These are phyloP conservation scores for Gymnocypris eckloni DNA, from an alignment of 2,797 vertebrate genomes.

Conservation along the genomic window DNA sequence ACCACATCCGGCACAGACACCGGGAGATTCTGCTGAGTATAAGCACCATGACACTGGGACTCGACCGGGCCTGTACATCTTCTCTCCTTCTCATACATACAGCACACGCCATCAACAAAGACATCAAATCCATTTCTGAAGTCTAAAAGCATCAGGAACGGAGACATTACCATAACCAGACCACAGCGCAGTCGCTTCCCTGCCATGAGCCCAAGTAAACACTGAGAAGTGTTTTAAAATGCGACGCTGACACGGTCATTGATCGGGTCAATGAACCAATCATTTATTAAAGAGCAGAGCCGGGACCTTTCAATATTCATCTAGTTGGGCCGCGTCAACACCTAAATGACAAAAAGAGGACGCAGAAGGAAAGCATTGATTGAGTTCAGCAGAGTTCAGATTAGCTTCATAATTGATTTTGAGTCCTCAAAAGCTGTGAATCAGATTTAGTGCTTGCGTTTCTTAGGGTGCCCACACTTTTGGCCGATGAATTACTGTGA, in stretches of 20 bases:
- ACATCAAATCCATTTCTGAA: slow-evolving; percentile 33
- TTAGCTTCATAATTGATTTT: slow-evolving; percentile 18
- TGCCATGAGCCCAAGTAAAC: not conserved
- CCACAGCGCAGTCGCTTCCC: not conserved
- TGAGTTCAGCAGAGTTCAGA: slow-evolving; percentile 25
- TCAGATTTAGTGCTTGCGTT: slow-evolving; percentile 25
- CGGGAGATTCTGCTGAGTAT: slow-evolving; percentile 56
- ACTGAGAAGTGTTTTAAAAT: not conserved
- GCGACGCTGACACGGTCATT: not conserved
- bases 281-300: slow-evolving; percentile 2
- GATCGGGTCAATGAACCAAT: slow-evolving; percentile 16
- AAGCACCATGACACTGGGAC: slow-evolving; percentile 63
- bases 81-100: slow-evolving; percentile 35
- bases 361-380: not conserved
- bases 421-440: slow-evolving; percentile 24
- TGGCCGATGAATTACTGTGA: slow-evolving; percentile 3
- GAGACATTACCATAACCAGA: slow-evolving; percentile 5
- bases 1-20: slow-evolving; percentile 62
- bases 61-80: slow-evolving; percentile 61
- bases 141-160: not conserved
- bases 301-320: slow-evolving; percentile 2
- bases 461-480: slow-evolving; percentile 1
- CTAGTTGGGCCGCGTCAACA: not conserved
- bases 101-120: slow-evolving; percentile 9
- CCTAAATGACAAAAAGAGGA: slow-evolving; percentile 13